Conservation (phyloP, 1,140 invertebrate genomes). For the Adelges cooleyi region DNA sequence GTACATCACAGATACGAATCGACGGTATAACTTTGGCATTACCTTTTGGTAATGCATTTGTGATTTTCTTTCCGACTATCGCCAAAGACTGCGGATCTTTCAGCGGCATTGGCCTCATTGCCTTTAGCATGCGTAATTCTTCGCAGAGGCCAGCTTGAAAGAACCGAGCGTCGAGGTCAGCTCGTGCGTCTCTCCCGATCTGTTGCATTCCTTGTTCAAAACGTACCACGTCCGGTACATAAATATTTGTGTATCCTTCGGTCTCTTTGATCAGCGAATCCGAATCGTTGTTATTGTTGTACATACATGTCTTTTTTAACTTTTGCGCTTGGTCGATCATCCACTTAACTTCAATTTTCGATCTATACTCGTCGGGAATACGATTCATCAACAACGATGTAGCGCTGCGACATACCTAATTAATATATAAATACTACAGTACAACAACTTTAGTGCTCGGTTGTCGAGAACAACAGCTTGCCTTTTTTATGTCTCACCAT, state of each 20-base stretch:
- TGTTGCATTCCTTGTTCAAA: too few species aligned
- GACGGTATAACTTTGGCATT: too few species aligned
- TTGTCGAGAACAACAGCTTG: neutral
- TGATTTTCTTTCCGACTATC: too few species aligned
- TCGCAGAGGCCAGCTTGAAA: neutral
- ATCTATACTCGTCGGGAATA: neutral
- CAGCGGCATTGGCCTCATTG: neutral
- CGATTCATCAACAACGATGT: neutral
- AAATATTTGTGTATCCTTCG: neutral
- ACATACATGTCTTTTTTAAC: too few species aligned
- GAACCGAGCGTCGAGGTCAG: neutral
- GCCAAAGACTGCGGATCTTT: too few species aligned
- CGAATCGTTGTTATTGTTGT: too few species aligned
- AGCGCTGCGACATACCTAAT: neutral
- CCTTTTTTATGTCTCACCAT: neutral
- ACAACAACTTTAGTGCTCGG: neutral
- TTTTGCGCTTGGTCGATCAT: neutral
- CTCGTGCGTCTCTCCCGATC: neutral
- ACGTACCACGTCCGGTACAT: too few species aligned
- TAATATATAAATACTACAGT: neutral
- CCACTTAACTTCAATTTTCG: slow-evolving; percentile 7
- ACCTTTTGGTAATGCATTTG: too few species aligned
- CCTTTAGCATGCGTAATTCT: too few species aligned
- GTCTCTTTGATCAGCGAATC: neutral
- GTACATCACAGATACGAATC: too few species aligned